phyloP scores from a whole-genome alignment of 2,888 invertebrate species.

The Netelia inedita region DNA sequence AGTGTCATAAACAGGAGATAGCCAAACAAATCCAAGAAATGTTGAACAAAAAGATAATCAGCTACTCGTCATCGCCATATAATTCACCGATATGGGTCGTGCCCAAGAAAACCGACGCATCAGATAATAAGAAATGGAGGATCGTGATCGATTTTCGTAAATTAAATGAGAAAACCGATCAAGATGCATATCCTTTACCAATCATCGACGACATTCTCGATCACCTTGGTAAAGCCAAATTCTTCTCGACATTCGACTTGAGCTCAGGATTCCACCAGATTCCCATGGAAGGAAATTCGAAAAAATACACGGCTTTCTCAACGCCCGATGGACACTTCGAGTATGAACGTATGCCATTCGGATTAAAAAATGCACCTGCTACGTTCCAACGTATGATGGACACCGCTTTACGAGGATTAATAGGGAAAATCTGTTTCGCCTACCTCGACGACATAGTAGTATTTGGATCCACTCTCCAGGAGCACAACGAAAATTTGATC shows the following conservation, averaged over 20 bases:
- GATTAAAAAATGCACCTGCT: slow-evolving; percentile 51
- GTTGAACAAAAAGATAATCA: slow-evolving; percentile 3
- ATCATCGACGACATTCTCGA: slow-evolving; percentile 67
- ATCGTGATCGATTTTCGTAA: no score
- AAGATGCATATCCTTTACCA: no score
- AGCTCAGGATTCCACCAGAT: slow-evolving; percentile 73
- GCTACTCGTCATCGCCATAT: slow-evolving; percentile 16
- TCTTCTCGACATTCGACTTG: slow-evolving; percentile 72
- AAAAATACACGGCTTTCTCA: slow-evolving; percentile 51
- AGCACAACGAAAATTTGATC: no score
- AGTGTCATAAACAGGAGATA: slow-evolving; percentile 27
- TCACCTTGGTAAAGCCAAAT: slow-evolving; percentile 64
- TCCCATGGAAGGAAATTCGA: slow-evolving; percentile 51
- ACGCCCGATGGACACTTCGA: slow-evolving; percentile 55
- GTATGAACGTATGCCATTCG: slow-evolving; percentile 52
- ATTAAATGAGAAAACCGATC: no score
- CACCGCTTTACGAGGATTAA: slow-evolving; percentile 43
- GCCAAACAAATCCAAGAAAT: slow-evolving; percentile 8
- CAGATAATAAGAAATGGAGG: not conserved
- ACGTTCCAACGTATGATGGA: slow-evolving; percentile 63
- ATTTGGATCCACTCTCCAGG: no score
- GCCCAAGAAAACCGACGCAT: slow-evolving; percentile 23
- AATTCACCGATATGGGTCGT: slow-evolving; percentile 32
- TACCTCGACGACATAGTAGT: no score
- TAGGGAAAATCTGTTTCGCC: slow-evolving; percentile 48